Evolutionary conservation across 2,113 vertebrate species (phyloP).

Genomic region (Centropristis striata): DNA sequence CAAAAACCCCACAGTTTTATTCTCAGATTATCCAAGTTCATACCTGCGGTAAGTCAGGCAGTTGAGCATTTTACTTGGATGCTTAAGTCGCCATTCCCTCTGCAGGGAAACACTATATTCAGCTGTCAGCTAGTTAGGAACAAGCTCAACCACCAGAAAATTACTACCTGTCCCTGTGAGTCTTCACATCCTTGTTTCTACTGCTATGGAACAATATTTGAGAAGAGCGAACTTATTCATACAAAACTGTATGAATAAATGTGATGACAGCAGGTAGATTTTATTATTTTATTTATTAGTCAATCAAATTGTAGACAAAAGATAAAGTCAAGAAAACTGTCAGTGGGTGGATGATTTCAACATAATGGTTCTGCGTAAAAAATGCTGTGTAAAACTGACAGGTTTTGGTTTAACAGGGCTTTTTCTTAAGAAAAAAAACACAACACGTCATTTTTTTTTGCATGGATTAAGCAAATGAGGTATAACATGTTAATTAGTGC

Average conservation of each 20-base stretch:
- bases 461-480: too few relatives aligned
- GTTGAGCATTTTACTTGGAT: conserved; percentile 51
- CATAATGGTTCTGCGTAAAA: neutral
- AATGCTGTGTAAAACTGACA: neutral
- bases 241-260: conserved; percentile 22
- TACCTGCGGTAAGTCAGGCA: conserved; percentile 38
- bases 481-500: neutral
- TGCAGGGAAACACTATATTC: conserved; percentile 34
- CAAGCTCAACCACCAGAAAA: conserved; percentile 64
- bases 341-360: too few relatives aligned
- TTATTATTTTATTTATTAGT: neutral
- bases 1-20: neutral
- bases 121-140: conserved; percentile 53
- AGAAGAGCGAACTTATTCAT: conserved; percentile 1
- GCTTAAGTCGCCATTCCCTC: conserved; percentile 60
- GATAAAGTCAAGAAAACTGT: too few relatives aligned
- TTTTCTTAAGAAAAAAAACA: neutral
- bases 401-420: neutral
- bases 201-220: conserved; percentile 11
- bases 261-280: neutral
- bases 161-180: conserved; percentile 58
- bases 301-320: too few relatives aligned
- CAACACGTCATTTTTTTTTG: neutral
- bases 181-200: conserved; percentile 30
- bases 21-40: conserved; percentile 28